Percentiles rank a stretch among this genome's conserved stretches.
Conservation (phyloP, 2,888 invertebrate genomes). For the Anthrax anthrax region DNA sequence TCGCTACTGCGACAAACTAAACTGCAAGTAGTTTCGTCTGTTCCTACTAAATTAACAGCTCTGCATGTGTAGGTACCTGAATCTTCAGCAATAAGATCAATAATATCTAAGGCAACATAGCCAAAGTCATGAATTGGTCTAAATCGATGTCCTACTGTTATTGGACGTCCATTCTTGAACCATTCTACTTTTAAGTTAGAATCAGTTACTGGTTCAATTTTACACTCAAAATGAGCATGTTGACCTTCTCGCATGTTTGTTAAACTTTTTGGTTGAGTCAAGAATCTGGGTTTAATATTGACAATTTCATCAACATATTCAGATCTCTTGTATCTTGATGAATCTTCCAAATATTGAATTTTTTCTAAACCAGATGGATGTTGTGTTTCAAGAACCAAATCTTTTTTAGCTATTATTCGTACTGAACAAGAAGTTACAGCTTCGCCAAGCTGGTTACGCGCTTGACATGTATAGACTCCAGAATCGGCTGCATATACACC, state of each 20-base stretch:
- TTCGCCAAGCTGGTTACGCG: slow-evolving; percentile 87
- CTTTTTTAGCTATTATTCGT: slow-evolving; percentile 76
- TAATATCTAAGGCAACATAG: slow-evolving; percentile 92
- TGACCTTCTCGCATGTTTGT: slow-evolving; percentile 76
- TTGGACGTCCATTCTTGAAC: slow-evolving; percentile 88
- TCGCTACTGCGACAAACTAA: slow-evolving; percentile 59
- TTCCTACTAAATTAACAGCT: slow-evolving; percentile 80
- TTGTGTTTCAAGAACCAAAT: slow-evolving; percentile 74
- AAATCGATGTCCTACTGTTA: slow-evolving; percentile 88
- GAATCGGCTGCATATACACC: slow-evolving; percentile 96
- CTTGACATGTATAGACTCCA: slow-evolving; percentile 90
- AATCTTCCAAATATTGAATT: slow-evolving; percentile 80
- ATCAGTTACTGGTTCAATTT: slow-evolving; percentile 92
- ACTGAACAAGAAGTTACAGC: slow-evolving; percentile 86
- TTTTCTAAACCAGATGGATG: slow-evolving; percentile 84
- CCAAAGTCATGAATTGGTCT: slow-evolving; percentile 97
- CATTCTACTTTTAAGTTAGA: slow-evolving; percentile 93
- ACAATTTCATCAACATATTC: slow-evolving; percentile 70
- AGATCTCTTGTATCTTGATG: slow-evolving; percentile 67
- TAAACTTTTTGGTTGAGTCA: slow-evolving; percentile 75
- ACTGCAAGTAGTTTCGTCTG: slow-evolving; percentile 67
- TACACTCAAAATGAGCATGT: slow-evolving; percentile 95
- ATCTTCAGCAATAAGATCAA: slow-evolving; percentile 93
- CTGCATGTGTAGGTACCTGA: slow-evolving; percentile 86
- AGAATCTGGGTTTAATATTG: slow-evolving; percentile 69